Evolutionary conservation across 2,888 invertebrate genomes (phyloP).

Genomic region (Gari tellinella): DNA sequence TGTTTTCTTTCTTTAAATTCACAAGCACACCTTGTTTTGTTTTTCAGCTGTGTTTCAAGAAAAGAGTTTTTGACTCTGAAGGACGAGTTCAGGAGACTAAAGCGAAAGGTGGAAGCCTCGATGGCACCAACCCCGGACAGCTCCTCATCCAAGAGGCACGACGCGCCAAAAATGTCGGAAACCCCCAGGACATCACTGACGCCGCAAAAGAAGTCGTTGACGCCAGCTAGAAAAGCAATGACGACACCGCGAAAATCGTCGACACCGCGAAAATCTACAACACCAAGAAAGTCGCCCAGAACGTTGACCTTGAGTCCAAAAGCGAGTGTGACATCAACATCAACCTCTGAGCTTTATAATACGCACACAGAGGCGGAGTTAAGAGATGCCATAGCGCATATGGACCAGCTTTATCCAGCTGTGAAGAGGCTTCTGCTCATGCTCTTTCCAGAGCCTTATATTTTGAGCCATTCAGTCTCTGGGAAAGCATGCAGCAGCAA

Average conservation of each 20-base stretch:
- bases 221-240: constrained; percentile 6
- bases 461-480: constrained; percentile 10
- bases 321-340: constrained; percentile 6
- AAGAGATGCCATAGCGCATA: constrained; percentile 7
- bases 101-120: not conserved
- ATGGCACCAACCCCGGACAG: constrained; percentile 6
- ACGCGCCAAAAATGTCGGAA: constrained; percentile 4
- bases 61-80: too few relatives aligned
- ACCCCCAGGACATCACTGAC: constrained; percentile 8
- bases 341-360: constrained; percentile 2
- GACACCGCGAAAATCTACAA: constrained; percentile 8
- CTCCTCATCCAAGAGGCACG: constrained; percentile 8
- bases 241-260: constrained; percentile 8
- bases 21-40: constrained; percentile 4
- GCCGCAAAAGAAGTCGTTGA: constrained; percentile 2
- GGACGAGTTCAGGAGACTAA: too few relatives aligned
- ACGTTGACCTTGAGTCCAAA: constrained; percentile 5
- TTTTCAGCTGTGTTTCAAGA: too few relatives aligned
- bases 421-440: constrained; percentile 9
- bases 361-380: constrained; percentile 5
- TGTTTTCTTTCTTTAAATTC: constrained; percentile 8
- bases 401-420: constrained; percentile 15
- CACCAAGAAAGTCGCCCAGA: constrained; percentile 5
- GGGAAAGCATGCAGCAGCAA: constrained; percentile 15
- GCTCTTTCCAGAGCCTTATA: constrained; percentile 18